Percentiles rank a stretch among this genome's conserved stretches.
phyloP scores from a whole-genome alignment of 1,140 invertebrate genomes.

The Tetramorium simillimum region DNA sequence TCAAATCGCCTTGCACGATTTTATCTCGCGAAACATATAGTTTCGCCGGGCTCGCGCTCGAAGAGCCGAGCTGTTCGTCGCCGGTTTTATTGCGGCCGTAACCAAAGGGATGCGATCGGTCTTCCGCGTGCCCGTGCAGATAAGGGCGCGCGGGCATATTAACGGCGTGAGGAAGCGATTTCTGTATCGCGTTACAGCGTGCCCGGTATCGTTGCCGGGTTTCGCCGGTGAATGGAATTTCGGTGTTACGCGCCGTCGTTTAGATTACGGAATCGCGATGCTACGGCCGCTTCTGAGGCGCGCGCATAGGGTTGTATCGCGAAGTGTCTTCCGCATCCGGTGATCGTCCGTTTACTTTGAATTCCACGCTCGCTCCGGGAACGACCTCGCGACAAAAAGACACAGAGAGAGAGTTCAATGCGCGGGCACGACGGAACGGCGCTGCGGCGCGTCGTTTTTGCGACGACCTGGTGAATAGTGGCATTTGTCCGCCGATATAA shows the following conservation, averaged over 20 bases:
- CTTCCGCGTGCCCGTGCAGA: conserved; percentile 31
- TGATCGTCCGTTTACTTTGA: conserved; percentile 1
- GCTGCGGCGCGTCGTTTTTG: conserved; percentile 10
- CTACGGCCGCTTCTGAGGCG: background rate
- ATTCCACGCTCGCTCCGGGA: background rate
- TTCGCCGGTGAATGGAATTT: conserved; percentile 39
- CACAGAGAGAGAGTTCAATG: background rate
- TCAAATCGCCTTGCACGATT: background rate
- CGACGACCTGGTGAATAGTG: conserved; percentile 9
- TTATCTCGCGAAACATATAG: conserved; percentile 2
- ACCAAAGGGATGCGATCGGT: conserved; percentile 37
- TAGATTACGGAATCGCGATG: conserved; percentile 22
- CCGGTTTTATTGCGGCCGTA: conserved; percentile 20
- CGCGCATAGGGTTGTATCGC: background rate
- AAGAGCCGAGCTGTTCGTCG: background rate
- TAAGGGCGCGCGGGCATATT: conserved; percentile 25
- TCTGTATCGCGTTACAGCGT: conserved; percentile 3
- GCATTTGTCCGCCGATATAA: conserved; percentile 20
- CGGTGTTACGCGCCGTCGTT: conserved; percentile 17
- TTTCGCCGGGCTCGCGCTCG: background rate
- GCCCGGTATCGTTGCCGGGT: background rate
- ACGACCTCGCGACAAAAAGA: background rate
- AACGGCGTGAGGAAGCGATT: conserved; percentile 38
- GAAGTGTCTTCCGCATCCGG: conserved; percentile 14
- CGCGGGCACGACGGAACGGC: background rate